Percentiles rank a stretch among this genome's conserved stretches.
phyloP scores from a whole-genome alignment of 2,797 vertebrate genomes.

The Staurois parvus region DNA sequence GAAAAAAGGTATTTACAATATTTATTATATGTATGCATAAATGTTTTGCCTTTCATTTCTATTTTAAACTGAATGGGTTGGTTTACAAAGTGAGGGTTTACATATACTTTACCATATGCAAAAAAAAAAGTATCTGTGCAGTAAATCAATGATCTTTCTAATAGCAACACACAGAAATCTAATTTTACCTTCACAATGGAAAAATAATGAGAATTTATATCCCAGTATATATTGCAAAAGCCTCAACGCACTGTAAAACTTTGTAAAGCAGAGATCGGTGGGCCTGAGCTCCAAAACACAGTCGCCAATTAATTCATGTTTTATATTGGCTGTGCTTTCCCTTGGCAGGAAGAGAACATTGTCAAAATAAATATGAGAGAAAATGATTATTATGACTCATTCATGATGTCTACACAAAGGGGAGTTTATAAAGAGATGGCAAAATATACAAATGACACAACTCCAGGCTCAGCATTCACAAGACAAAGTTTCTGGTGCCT shows the following conservation, averaged over 20 bases:
- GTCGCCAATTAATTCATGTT: slow-evolving; percentile 32
- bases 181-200: neutral
- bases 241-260: neutral
- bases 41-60: too few relatives aligned
- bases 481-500: slow-evolving; percentile 45
- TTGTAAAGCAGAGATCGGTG: neutral
- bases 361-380: slow-evolving; percentile 51
- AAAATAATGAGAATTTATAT: neutral
- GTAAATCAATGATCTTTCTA: neutral
- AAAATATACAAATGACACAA: slow-evolving; percentile 51
- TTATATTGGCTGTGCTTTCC: slow-evolving; percentile 27
- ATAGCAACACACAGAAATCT: neutral
- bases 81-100: too few relatives aligned
- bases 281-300: neutral
- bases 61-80: too few relatives aligned
- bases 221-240: neutral
- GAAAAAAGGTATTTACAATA: too few relatives aligned
- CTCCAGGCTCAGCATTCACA: slow-evolving; percentile 1
- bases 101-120: too few relatives aligned
- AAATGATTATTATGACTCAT: slow-evolving; percentile 51
- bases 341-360: slow-evolving; percentile 40
- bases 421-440: slow-evolving; percentile 42
- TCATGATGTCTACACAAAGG: slow-evolving; percentile 31
- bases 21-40: too few relatives aligned
- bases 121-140: too few relatives aligned